phyloP scores from a whole-genome alignment of 2,888 invertebrate species.

The Microctonus hyperodae region DNA sequence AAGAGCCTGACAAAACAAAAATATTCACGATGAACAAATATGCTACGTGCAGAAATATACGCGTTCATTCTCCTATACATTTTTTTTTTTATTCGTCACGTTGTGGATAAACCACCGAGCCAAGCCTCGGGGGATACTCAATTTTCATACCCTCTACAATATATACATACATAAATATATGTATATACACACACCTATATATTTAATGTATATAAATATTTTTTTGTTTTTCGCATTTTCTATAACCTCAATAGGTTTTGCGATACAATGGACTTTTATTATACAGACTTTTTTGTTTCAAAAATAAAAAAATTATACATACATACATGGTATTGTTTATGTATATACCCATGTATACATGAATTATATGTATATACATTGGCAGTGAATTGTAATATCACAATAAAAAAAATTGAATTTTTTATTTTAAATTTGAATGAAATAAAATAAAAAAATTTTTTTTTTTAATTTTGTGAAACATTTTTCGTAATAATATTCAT shows the following conservation, averaged over 20 bases:
- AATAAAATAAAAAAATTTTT: too few species aligned
- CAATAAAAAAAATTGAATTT: background rate
- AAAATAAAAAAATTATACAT: too few species aligned
- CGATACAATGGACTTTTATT: background rate
- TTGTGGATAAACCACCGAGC: background rate
- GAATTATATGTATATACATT: too few species aligned
- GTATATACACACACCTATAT: too few species aligned
- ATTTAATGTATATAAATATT: too few species aligned
- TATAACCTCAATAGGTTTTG: slow-evolving; percentile 8
- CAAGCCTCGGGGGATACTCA: slow-evolving; percentile 20
- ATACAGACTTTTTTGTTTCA: background rate
- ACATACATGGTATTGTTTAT: too few species aligned
- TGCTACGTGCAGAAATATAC: background rate
- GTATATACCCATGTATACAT: too few species aligned
- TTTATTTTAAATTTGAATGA: background rate
- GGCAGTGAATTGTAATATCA: too few species aligned
- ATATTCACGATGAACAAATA: slow-evolving; percentile 18
- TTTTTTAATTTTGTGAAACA: too few species aligned
- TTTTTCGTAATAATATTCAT: slow-evolving; percentile 35
- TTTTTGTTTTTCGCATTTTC: too few species aligned
- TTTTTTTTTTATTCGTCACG: background rate
- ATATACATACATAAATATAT: too few species aligned
- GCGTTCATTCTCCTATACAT: background rate
- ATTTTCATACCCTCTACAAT: slow-evolving; percentile 31
- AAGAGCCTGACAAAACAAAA: slow-evolving; percentile 18